A percentile compares a stretch with the other conserved stretches of the same genome.
These are phyloP conservation scores for Diplodus sargus DNA, from an alignment of 2,797 vertebrate genomes.

Conservation along the genomic window DNA sequence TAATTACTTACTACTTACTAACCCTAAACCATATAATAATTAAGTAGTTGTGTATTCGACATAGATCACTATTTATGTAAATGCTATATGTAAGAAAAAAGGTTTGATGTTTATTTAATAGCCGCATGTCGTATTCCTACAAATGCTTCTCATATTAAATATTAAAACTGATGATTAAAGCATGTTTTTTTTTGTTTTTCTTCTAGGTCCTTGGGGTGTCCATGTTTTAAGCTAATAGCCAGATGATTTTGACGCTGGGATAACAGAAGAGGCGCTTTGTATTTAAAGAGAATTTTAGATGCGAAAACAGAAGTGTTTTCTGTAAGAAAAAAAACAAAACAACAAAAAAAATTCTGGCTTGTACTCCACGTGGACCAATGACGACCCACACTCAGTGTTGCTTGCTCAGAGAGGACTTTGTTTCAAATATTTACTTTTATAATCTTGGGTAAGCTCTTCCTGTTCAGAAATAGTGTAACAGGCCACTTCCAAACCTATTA, in stretches of 20 bases:
- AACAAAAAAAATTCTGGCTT: slow-evolving; percentile 88
- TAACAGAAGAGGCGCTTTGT: slow-evolving; percentile 88
- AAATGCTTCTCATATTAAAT: background rate
- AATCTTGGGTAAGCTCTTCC: slow-evolving; percentile 88
- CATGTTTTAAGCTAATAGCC: slow-evolving; percentile 95
- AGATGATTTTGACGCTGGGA: slow-evolving; percentile 89
- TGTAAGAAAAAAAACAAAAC: slow-evolving; percentile 82
- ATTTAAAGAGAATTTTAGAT: slow-evolving; percentile 95
- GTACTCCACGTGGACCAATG: slow-evolving; percentile 94
- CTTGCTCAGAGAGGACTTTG: slow-evolving; percentile 93
- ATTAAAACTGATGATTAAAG: slow-evolving; percentile 46
- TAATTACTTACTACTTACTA: background rate
- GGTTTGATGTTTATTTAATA: background rate
- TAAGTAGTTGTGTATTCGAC: background rate
- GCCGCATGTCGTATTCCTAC: background rate
- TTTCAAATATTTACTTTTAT: slow-evolving; percentile 87
- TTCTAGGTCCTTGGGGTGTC: slow-evolving; percentile 97
- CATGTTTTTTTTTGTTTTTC: slow-evolving; percentile 64
- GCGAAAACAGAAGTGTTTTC: slow-evolving; percentile 95
- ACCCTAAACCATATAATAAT: background rate
- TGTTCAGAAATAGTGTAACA: slow-evolving; percentile 81
- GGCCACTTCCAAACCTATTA: slow-evolving; percentile 86
- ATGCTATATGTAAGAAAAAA: too few relatives aligned
- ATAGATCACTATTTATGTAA: background rate
- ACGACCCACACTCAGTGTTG: slow-evolving; percentile 98